phyloP scores from a whole-genome alignment of 92 coral and sea anemone species.

The Porites cylindrica region DNA sequence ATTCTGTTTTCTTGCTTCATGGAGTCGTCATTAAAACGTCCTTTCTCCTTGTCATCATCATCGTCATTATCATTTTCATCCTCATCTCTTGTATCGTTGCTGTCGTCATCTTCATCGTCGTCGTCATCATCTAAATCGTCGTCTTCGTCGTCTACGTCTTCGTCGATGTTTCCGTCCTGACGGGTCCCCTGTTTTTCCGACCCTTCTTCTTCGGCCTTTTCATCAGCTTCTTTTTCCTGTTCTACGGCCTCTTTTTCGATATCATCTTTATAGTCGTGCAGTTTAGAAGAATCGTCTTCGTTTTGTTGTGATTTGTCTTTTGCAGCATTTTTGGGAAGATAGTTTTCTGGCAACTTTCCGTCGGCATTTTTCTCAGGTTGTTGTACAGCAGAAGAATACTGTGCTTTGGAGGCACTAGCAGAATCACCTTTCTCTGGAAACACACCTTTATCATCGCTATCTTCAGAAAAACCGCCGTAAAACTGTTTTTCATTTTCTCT shows the following conservation, averaged over 20 bases:
- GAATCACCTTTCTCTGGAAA: background rate
- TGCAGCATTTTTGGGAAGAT: background rate
- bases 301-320: background rate
- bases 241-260: conserved; percentile 73
- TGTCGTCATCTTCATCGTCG: conserved; percentile 25
- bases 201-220: conserved; percentile 49
- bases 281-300: background rate
- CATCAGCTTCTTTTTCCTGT: conserved; percentile 64
- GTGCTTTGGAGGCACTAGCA: background rate
- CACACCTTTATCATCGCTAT: background rate
- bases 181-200: background rate
- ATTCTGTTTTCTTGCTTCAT: background rate
- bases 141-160: conserved; percentile 16
- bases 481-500: conserved; percentile 11
- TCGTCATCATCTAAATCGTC: conserved; percentile 37
- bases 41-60: background rate
- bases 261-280: conserved; percentile 59
- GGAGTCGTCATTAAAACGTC: background rate
- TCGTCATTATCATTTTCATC: background rate
- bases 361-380: background rate
- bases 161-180: conserved; percentile 12
- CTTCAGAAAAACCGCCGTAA: conserved; percentile 2
- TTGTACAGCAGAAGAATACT: background rate
- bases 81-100: conserved; percentile 6
- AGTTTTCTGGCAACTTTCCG: background rate